Conservation (phyloP, 1,140 invertebrate genomes). For the Schlechtendalia chinensis region DNA sequence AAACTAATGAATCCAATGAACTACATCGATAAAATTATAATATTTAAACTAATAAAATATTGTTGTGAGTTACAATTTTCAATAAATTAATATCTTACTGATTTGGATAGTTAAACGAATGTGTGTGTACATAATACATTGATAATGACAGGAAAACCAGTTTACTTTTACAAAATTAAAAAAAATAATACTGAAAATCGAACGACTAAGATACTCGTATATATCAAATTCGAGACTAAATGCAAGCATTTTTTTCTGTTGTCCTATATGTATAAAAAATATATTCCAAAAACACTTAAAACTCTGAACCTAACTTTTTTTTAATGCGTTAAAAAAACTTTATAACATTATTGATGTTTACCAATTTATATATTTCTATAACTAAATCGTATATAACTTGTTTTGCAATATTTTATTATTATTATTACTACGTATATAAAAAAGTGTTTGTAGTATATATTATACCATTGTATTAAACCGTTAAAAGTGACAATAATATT, state of each 20-base stretch:
- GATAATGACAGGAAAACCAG: too few relatives aligned
- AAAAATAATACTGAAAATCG: background rate
- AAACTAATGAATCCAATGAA: too few relatives aligned
- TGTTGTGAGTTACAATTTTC: too few relatives aligned
- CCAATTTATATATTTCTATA: background rate
- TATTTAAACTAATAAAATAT: too few relatives aligned
- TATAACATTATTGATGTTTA: constrained; percentile 23
- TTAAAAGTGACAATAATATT: background rate
- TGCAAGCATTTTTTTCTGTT: background rate
- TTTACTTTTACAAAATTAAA: too few relatives aligned
- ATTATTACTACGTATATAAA: background rate
- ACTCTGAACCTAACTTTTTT: background rate
- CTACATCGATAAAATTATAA: too few relatives aligned
- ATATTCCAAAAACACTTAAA: constrained; percentile 11
- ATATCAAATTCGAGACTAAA: background rate
- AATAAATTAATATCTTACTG: too few relatives aligned
- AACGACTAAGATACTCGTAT: background rate
- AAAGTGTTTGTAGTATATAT: background rate
- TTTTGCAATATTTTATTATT: constrained; percentile 13
- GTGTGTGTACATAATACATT: too few relatives aligned
- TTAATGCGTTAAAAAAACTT: constrained; percentile 17
- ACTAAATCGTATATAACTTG: background rate
- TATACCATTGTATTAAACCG: background rate
- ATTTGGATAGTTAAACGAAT: too few relatives aligned
- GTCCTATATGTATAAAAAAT: background rate